These are phyloP conservation scores for Anolis apletophallus DNA, from an alignment of 2,797 vertebrate genomes.

Conservation along the genomic window DNA sequence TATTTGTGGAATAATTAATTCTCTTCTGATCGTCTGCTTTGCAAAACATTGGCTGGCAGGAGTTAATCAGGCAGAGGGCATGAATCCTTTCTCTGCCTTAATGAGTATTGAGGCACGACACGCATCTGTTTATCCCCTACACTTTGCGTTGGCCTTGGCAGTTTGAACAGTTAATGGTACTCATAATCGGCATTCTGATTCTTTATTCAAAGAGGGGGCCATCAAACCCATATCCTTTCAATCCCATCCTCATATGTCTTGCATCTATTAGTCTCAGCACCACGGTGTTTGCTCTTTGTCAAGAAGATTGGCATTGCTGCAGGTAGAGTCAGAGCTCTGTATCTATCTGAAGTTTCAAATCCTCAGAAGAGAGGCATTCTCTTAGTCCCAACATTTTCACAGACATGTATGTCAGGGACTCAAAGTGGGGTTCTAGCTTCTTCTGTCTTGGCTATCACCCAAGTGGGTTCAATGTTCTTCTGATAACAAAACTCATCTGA, in stretches of 20 bases:
- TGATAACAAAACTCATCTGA: too few species aligned
- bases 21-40: conserved; percentile 76
- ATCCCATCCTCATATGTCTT: not conserved
- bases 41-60: conserved; percentile 73
- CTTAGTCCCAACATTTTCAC: too few species aligned
- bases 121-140: conserved; percentile 75
- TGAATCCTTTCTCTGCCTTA: conserved; percentile 75
- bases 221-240: conserved; percentile 30
- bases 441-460: too few species aligned
- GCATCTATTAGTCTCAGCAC: not conserved
- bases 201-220: conserved; percentile 17
- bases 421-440: too few species aligned
- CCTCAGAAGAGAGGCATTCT: too few species aligned
- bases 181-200: conserved; percentile 63
- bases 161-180: conserved; percentile 72
- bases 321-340: too few species aligned
- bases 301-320: fast-evolving
- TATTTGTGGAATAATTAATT: conserved; percentile 72
- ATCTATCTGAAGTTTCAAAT: too few species aligned
- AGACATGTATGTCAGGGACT: too few species aligned
- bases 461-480: too few species aligned
- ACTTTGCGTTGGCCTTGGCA: conserved; percentile 67
- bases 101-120: conserved; percentile 73
- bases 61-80: conserved; percentile 80
- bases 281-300: fast-evolving